Percentiles rank a stretch among this genome's conserved stretches.
phyloP scores from a whole-genome alignment of 2,888 invertebrate genomes.

The Ophion obscuratus region DNA sequence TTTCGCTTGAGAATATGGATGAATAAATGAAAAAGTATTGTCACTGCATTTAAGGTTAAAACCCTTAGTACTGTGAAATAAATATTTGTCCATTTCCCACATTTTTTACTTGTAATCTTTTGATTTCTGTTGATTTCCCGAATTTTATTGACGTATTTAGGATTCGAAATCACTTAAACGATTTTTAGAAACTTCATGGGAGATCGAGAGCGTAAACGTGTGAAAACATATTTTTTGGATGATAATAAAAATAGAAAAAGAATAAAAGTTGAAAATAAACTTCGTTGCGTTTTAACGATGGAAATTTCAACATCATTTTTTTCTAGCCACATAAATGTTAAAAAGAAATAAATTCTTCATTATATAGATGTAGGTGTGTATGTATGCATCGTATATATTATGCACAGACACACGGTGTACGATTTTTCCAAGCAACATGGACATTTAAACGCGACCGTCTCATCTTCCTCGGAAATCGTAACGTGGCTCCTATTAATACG shows the following conservation, averaged over 20 bases:
- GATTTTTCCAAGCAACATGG: conserved; percentile 15
- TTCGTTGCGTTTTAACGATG: neutral
- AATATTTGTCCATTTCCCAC: too few relatives aligned
- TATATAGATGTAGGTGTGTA: neutral
- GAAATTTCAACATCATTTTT: neutral
- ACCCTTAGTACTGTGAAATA: too few relatives aligned
- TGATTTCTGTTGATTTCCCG: too few relatives aligned
- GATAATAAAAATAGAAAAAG: neutral
- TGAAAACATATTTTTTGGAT: neutral
- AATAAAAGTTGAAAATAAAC: neutral
- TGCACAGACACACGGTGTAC: neutral
- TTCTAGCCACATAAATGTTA: neutral
- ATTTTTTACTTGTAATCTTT: too few relatives aligned
- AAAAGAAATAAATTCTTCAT: neutral
- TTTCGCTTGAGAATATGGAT: too few relatives aligned
- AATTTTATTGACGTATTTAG: neutral
- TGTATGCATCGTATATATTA: neutral
- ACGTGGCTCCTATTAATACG: conserved; percentile 48
- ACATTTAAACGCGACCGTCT: conserved; percentile 39
- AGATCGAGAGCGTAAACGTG: neutral
- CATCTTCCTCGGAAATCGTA: conserved; percentile 21
- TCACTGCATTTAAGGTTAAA: too few relatives aligned
- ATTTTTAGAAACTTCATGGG: neutral
- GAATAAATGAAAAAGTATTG: too few relatives aligned
- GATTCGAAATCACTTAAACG: neutral